Conservation (phyloP, 2,113 vertebrate species). For the Sebastes fasciatus region DNA sequence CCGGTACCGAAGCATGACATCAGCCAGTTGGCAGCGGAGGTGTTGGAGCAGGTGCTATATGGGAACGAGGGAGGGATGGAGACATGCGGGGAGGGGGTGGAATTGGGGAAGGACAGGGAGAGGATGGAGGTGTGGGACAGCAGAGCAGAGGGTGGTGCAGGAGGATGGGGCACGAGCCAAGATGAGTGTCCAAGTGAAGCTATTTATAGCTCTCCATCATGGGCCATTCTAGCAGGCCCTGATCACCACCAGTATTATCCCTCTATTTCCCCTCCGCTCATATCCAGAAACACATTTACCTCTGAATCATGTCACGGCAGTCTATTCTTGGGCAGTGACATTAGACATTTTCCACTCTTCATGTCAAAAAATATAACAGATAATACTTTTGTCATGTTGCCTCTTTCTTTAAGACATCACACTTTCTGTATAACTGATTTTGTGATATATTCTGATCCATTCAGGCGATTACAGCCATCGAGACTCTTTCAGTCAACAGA, state of each 20-base stretch:
- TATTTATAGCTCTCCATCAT: conserved; percentile 81
- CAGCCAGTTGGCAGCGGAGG: conserved; percentile 82
- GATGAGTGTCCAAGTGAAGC: conserved; percentile 77
- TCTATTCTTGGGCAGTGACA: conserved; percentile 58
- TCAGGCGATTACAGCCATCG: background rate
- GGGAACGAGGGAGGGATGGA: conserved; percentile 72
- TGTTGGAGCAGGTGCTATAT: conserved; percentile 83
- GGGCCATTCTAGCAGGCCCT: conserved; percentile 71
- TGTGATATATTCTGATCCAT: background rate
- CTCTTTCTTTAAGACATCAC: background rate
- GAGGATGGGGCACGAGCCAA: conserved; percentile 74
- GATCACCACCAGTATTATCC: conserved; percentile 71
- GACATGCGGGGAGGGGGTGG: conserved; percentile 69
- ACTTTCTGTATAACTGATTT: conserved; percentile 9
- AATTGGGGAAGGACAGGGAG: conserved; percentile 76
- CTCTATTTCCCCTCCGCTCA: conserved; percentile 72
- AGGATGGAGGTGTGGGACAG: conserved; percentile 78
- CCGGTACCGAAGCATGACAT: conserved; percentile 77
- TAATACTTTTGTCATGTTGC: conserved; percentile 7
- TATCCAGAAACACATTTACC: conserved; percentile 67
- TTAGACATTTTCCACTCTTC: conserved; percentile 32
- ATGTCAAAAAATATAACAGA: conserved; percentile 21
- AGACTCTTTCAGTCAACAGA: background rate
- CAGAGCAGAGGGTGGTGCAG: conserved; percentile 75
- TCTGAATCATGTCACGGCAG: conserved; percentile 53